phyloP scores from a whole-genome alignment of 1,140 invertebrate genomes.

The Arion vulgaris region DNA sequence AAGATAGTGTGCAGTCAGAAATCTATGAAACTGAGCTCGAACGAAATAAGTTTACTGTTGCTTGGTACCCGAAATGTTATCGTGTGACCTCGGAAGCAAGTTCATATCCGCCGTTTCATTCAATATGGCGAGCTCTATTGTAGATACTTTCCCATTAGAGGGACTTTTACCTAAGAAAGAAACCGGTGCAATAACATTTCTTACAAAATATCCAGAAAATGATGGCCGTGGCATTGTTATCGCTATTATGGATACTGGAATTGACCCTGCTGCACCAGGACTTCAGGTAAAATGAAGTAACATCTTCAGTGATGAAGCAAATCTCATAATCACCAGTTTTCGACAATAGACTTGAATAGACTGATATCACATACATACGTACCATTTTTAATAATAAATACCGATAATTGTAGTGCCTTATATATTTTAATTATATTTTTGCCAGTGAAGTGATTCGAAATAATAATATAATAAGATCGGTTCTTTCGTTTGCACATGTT shows the following conservation, averaged over 20 bases:
- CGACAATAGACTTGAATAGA: too few species aligned
- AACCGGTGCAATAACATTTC: conserved; percentile 89
- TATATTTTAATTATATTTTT: too few species aligned
- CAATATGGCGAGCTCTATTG: conserved; percentile 63
- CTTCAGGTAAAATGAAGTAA: conserved; percentile 81
- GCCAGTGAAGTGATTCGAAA: too few species aligned
- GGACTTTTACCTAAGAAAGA: conserved; percentile 91
- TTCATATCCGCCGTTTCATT: conserved; percentile 24
- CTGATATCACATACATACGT: too few species aligned
- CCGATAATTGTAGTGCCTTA: not conserved
- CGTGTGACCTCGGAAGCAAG: not conserved
- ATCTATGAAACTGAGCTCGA: too few species aligned
- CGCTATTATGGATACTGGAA: conserved; percentile 97
- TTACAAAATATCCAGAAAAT: conserved; percentile 91
- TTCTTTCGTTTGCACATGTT: too few species aligned
- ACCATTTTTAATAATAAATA: too few species aligned
- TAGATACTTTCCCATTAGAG: conserved; percentile 66
- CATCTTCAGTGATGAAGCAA: not conserved
- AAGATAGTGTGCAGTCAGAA: too few species aligned
- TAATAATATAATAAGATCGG: too few species aligned
- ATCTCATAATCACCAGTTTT: not conserved
- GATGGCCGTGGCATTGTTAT: conserved; percentile 93
- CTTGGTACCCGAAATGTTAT: conserved; percentile 37
- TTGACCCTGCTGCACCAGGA: conserved; percentile 95
- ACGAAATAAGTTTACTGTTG: conserved; percentile 54